Evolutionary conservation across 1,140 invertebrate species (phyloP).

Genomic region (Calephelis nemesis): DNA sequence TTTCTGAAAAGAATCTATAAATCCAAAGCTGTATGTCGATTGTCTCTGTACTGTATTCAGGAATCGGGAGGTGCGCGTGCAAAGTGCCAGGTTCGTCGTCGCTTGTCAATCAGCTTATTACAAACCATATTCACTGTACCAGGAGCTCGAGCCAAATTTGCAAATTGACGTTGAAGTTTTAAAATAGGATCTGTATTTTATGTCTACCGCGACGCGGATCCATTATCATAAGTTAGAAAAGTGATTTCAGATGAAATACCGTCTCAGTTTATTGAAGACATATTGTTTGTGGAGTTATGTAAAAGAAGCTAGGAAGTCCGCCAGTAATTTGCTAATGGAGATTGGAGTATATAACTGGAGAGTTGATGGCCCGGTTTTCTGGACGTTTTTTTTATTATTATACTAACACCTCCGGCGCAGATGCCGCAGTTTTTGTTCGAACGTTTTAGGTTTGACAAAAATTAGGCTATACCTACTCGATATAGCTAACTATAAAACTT

Average conservation of each 20-base stretch:
- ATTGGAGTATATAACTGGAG: constrained; percentile 26
- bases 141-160: constrained; percentile 9
- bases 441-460: not conserved
- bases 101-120: constrained; percentile 14
- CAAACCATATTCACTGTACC: constrained; percentile 4
- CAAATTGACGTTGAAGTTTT: constrained; percentile 16
- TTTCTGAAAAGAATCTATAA: too few relatives aligned
- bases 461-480: too few relatives aligned
- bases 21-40: too few relatives aligned
- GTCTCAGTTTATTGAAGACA: constrained; percentile 37
- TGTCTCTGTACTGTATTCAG: not conserved
- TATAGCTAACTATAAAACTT: too few relatives aligned
- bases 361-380: not conserved
- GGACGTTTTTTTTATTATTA: not conserved
- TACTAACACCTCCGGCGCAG: too few relatives aligned
- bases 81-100: constrained; percentile 7
- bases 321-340: constrained; percentile 44
- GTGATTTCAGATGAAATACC: constrained; percentile 41
- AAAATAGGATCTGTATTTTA: constrained; percentile 17
- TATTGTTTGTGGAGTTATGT: constrained; percentile 41
- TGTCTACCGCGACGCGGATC: constrained; percentile 19
- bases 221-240: constrained; percentile 48
- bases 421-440: too few relatives aligned
- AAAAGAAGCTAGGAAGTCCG: constrained; percentile 31
- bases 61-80: not conserved